Evolutionary conservation across 2,888 invertebrate genomes (phyloP), one percentile per base, ranked within the genome.

Genomic region (Caenorhabditis drosophilae): DNA sequence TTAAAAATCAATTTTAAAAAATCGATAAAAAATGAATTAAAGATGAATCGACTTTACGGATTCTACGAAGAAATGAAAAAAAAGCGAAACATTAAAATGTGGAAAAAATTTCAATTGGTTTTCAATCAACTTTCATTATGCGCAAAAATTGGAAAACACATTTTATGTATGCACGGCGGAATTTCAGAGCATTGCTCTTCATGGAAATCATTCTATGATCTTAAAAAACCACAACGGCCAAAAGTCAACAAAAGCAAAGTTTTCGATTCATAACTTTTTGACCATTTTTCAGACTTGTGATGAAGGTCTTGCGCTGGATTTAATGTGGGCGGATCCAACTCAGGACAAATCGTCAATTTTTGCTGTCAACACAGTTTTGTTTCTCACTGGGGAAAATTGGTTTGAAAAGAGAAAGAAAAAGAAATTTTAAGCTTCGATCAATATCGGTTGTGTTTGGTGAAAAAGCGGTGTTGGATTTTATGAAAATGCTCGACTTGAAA

Each of bases 311-410:
- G 55, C 67, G n/a, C 60, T 75, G 16, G 77, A 77, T 50, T 52
- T 77, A 45, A 73, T 77, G 75, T 77, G 77, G 77, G 70, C 77
- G 6, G 77, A 77, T 53, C 77, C 77, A 15, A 68, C 68, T n/a
- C 62, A 62, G 23, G 63, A 63, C 42, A 63, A 57, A 47, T 56
- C 53, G 22, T 55, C 36, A 35, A 44, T 53, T 4, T 68, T 59
- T 45, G 44, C 51, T 2, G 22, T 52, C 12, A 68, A 68, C 34
- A 35, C 36, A 27, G 51, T 55, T 16, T 26, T n/a, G n/a, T n/a
- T n/a, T n/a, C n/a, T n/a, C n/a, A n/a, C n/a, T n/a, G n/a, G n/a
- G n/a, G n/a, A n/a, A n/a, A n/a, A n/a, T n/a, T n/a, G n/a, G n/a
- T n/a, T n/a, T n/a, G n/a, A n/a, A n/a, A n/a, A n/a, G n/a, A n/a